phyloP scores from a whole-genome alignment of 2,113 vertebrate species.

The Pionites leucogaster region DNA sequence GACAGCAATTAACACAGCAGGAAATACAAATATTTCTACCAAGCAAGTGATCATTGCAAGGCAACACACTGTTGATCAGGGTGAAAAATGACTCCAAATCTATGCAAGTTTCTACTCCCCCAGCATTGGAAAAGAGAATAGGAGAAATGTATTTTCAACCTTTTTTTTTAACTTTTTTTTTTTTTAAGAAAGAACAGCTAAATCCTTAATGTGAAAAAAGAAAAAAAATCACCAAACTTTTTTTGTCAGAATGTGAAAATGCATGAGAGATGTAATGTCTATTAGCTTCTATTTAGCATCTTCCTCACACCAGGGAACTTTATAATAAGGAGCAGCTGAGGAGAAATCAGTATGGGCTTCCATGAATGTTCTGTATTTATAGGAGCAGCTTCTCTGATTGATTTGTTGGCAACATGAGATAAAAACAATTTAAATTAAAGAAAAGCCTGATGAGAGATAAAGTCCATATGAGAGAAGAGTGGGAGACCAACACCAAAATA shows the following conservation, averaged over 20 bases:
- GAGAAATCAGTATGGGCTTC: conserved; percentile 54
- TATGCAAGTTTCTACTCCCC: neutral
- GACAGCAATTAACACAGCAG: conserved; percentile 28
- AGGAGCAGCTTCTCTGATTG: conserved; percentile 46
- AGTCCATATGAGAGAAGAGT: neutral
- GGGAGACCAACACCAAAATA: neutral
- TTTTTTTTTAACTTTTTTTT: neutral
- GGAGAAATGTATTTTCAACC: neutral
- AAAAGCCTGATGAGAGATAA: neutral
- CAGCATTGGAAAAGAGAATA: neutral
- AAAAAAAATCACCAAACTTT: neutral
- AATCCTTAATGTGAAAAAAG: neutral
- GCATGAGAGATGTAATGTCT: conserved; percentile 39
- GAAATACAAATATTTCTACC: conserved; percentile 9
- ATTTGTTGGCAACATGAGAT: conserved; percentile 49
- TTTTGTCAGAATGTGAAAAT: conserved; percentile 59
- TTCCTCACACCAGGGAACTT: conserved; percentile 62
- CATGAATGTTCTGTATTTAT: conserved; percentile 50
- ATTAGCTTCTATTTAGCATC: conserved; percentile 55
- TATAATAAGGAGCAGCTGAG: conserved; percentile 65
- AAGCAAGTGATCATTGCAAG: neutral
- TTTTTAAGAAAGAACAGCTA: neutral
- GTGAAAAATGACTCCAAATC: neutral
- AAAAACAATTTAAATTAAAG: conserved; percentile 45
- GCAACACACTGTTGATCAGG: neutral